Evolutionary conservation across 30 jellyfish, hydroid and myxozoan genomes (phyloP).

Genomic region (Cassiopea xamachana): DNA sequence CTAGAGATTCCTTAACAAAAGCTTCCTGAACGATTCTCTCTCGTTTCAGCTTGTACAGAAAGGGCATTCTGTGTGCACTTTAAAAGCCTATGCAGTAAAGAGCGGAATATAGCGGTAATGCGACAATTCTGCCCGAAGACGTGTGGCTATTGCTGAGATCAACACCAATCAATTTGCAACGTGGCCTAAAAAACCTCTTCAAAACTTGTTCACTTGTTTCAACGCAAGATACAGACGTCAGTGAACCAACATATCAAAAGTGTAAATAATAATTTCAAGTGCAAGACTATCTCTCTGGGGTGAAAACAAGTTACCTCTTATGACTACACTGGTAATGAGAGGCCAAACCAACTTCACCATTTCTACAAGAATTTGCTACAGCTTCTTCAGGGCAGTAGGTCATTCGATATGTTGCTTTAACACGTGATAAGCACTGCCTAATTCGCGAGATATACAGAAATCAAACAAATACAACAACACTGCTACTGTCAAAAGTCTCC

Average conservation of each 20-base stretch:
- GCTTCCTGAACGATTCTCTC: too few species aligned
- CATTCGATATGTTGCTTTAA: too few species aligned
- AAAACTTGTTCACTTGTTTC: not conserved
- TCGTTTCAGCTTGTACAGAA: slow-evolving; percentile 37
- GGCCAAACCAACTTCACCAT: too few species aligned
- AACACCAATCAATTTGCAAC: not conserved
- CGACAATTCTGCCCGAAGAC: slow-evolving; percentile 49
- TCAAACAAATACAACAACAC: not conserved
- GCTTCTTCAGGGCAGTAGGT: too few species aligned
- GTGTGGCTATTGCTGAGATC: slow-evolving; percentile 34
- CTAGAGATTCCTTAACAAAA: too few species aligned
- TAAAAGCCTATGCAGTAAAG: slow-evolving; percentile 34
- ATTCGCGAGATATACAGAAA: not conserved
- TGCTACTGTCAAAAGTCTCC: slow-evolving; percentile 33
- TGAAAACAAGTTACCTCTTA: too few species aligned
- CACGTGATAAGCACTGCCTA: too few species aligned
- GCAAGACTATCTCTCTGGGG: too few species aligned
- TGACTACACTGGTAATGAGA: too few species aligned
- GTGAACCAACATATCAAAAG: too few species aligned
- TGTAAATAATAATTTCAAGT: too few species aligned
- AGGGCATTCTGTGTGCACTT: slow-evolving; percentile 10
- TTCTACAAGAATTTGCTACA: too few species aligned
- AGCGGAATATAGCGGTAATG: slow-evolving; percentile 29
- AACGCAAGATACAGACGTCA: not conserved
- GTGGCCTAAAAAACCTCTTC: not conserved